These are phyloP conservation scores for Aldabrachelys gigantea DNA, from an alignment of 2,113 vertebrate genomes.

Conservation along the genomic window DNA sequence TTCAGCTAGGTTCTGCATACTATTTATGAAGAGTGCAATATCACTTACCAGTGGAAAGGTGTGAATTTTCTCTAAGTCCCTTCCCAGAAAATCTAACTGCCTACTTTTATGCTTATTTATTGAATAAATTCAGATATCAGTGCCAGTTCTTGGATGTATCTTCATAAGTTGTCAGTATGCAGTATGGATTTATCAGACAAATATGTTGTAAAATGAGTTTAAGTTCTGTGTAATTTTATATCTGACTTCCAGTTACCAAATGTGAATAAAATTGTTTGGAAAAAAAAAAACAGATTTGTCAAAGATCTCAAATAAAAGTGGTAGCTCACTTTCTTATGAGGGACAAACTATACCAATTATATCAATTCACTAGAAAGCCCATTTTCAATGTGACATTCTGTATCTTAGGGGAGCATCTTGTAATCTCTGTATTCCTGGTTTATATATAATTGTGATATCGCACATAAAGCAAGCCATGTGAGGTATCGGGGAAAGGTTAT, in stretches of 20 bases:
- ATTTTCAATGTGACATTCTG: background rate
- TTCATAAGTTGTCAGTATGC: background rate
- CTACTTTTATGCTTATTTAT: background rate
- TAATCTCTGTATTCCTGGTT: no score
- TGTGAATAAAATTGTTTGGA: background rate
- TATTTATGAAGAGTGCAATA: background rate
- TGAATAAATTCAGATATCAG: background rate
- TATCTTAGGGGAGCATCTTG: no score
- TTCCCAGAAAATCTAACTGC: background rate
- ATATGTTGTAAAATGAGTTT: background rate
- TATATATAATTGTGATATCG: no score
- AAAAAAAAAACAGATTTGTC: background rate
- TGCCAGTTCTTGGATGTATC: background rate
- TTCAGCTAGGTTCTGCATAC: background rate
- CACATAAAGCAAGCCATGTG: no score
- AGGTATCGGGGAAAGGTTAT: no score
- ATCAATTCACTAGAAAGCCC: constrained; percentile 10
- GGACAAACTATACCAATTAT: constrained; percentile 16
- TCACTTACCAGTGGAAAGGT: background rate
- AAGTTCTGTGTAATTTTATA: background rate
- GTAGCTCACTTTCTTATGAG: background rate
- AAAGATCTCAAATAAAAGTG: background rate
- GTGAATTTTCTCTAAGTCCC: background rate
- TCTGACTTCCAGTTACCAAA: background rate
- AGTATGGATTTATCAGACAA: background rate